These are phyloP conservation scores for Sympetrum striolatum DNA, from an alignment of 2,888 invertebrate genomes.

Conservation along the genomic window DNA sequence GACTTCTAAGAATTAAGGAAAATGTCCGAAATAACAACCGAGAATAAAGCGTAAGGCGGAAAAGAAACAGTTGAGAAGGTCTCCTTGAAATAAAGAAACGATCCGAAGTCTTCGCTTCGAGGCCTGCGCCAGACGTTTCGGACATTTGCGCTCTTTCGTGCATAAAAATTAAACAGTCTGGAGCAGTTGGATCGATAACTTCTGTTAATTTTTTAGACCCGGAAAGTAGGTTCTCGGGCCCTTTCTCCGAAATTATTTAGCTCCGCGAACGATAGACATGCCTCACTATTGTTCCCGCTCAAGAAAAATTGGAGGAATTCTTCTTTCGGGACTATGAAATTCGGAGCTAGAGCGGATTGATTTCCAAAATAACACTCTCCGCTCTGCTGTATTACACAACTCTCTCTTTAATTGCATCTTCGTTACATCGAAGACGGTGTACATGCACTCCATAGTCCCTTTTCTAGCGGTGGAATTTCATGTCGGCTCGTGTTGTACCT, in stretches of 20 bases:
- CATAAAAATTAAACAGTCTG: constrained; percentile 33
- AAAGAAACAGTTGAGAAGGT: not conserved
- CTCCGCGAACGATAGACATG: not conserved
- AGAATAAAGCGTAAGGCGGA: too few species aligned
- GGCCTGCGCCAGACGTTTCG: constrained; percentile 6
- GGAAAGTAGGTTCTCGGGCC: not conserved
- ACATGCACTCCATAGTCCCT: not conserved
- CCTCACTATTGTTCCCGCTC: not conserved
- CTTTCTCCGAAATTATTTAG: not conserved
- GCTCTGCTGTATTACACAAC: not conserved
- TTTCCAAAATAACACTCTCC: not conserved
- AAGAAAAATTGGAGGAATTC: not conserved
- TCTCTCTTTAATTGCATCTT: too few species aligned
- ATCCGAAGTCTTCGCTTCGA: not conserved
- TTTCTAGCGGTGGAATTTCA: not conserved
- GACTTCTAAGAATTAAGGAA: too few species aligned
- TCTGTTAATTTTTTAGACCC: not conserved
- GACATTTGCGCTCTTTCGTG: constrained; percentile 10
- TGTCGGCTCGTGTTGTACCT: too few species aligned
- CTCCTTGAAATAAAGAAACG: not conserved
- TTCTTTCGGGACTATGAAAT: not conserved
- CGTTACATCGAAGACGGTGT: too few species aligned
- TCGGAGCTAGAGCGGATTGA: not conserved
- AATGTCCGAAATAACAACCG: too few species aligned
- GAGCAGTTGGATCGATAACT: constrained; percentile 23